phyloP scores from a whole-genome alignment of 2,888 invertebrate genomes.

The Chymomyza fuscimana region DNA sequence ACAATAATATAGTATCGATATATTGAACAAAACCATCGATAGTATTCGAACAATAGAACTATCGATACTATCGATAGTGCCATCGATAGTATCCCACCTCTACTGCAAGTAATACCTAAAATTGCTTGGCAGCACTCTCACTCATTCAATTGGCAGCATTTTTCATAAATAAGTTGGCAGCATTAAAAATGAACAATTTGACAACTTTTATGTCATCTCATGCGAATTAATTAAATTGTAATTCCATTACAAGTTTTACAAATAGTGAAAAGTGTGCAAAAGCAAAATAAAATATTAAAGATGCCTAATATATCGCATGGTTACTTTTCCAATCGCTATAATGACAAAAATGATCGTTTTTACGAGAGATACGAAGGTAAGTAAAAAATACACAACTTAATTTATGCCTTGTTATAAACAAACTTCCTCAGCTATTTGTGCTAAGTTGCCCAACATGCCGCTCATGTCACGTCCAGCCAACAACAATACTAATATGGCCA shows the following conservation, averaged over 20 bases:
- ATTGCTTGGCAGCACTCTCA: conserved; percentile 21
- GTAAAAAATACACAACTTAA: neutral
- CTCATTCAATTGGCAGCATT: neutral
- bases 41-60: too few species aligned
- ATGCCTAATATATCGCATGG: conserved; percentile 47
- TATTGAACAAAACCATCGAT: too few species aligned
- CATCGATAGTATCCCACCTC: too few species aligned
- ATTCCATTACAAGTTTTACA: conserved; percentile 10
- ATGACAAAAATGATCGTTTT: conserved; percentile 23
- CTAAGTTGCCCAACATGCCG: conserved; percentile 21
- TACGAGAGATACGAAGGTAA: conserved; percentile 50
- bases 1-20: too few species aligned
- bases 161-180: too few species aligned
- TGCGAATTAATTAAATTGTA: neutral
- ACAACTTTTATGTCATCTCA: too few species aligned
- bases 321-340: conserved; percentile 53
- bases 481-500: neutral
- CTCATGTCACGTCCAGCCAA: conserved; percentile 16
- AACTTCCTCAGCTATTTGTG: conserved; percentile 25
- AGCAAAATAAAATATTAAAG: conserved; percentile 8
- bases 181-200: too few species aligned
- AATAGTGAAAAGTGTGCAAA: neutral
- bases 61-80: too few species aligned
- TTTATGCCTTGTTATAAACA: too few species aligned
- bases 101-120: too few species aligned